Base-by-base conservation (phyloP, 2,113 vertebrate species). In the Smithornis capensis region DNA sequence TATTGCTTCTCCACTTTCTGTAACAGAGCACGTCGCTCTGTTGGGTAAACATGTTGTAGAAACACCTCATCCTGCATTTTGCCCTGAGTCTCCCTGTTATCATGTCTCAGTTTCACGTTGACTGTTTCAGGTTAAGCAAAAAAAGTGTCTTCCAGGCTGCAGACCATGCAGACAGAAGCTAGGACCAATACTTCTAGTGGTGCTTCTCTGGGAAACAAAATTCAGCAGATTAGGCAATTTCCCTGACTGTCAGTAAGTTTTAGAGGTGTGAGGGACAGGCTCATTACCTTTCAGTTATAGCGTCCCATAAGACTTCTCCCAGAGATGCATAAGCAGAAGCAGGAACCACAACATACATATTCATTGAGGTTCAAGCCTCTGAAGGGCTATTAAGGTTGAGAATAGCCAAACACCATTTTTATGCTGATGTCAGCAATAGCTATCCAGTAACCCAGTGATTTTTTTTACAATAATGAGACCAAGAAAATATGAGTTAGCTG, bases 61-160 rank as follows among this genome's bases (percentile, higher is more conserved):
- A 49, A 80, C 13, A 8, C 7, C 27, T 15, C 9, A 53, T 37
- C 18, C n/a, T 77, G 19, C 2, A 0, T 62, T 81, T 64, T 75
- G 7, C 33, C 12, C 15, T 0, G 1, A 33, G 42, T 27, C 19
- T 56, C 29, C 0, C 0, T 38, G 23, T 56, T 40, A 22, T 7
- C 2, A 0, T 10, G 28, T 18, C 35, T 50, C 42, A 49, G 17
- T 62, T 69, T 69, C 50, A 83, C 10, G 19, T 10, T 2, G 1
- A 7, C 8, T 27, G 4, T 38, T 1, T 71, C 49, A 62, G 8
- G 19, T 3, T 65, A 70, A 64, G 37, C 11, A 18, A 55, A 69
- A 42, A 5, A 78, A 1, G 1, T 53, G 11, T 14, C 14, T 52
- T 73, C 14, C 57, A 60, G 74, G 31, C 45, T 76, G 57, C 15